Evolutionary conservation across 2,113 vertebrate genomes (phyloP).

Genomic region (Pomatostomus ruficeps): DNA sequence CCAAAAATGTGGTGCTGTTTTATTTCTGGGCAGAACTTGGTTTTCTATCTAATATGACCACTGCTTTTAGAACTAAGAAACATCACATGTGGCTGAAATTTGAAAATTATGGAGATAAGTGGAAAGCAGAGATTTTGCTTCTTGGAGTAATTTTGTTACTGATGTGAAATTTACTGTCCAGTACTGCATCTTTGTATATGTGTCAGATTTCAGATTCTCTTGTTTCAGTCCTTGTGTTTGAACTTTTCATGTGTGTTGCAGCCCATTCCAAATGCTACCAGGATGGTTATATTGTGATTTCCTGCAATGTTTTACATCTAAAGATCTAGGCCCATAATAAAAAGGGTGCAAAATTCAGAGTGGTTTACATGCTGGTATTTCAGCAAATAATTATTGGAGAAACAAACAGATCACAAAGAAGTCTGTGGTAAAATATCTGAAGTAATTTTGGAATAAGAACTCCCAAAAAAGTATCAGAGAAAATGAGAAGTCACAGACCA

Average conservation of each 20-base stretch:
- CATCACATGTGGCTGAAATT: slow-evolving; percentile 5
- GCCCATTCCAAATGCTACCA: neutral
- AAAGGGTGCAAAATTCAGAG: neutral
- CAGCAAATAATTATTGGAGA: neutral
- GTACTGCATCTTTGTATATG: neutral
- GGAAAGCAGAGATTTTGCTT: neutral
- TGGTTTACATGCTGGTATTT: neutral
- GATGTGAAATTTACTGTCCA: slow-evolving; percentile 4
- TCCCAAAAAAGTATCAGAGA: neutral
- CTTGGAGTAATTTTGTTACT: neutral
- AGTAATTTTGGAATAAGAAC: neutral
- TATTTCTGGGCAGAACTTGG: neutral
- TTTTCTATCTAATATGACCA: neutral
- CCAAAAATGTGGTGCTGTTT: neutral
- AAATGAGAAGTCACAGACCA: neutral
- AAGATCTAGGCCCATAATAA: neutral
- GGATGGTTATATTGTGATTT: neutral
- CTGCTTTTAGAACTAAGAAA: neutral
- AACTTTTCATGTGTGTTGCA: slow-evolving; percentile 11
- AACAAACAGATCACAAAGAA: neutral
- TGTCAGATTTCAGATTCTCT: neutral
- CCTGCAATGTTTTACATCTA: neutral
- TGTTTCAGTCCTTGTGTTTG: slow-evolving; percentile 3
- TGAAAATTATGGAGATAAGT: neutral
- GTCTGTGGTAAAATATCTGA: neutral